Percentiles rank a stretch among this genome's conserved stretches.
These are phyloP conservation scores for Thereva nobilitata DNA, from an alignment of 2,888 invertebrate species.

Conservation along the genomic window DNA sequence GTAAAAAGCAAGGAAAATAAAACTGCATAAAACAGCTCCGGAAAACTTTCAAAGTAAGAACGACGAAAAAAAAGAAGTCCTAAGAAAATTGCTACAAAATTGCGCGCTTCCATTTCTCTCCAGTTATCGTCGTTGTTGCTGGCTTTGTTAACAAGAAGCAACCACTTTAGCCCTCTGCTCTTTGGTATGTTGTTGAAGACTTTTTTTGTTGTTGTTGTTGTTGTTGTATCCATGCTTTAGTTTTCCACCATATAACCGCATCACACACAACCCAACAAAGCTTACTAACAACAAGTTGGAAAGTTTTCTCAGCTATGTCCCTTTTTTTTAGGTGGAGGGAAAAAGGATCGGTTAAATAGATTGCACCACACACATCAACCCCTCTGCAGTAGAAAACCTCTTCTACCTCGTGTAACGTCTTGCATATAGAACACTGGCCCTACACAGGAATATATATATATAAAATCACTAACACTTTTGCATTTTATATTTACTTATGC, in stretches of 20 bases:
- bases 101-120: slow-evolving; percentile 17
- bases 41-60: slow-evolving; percentile 5
- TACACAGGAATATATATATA: too few species aligned
- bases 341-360: too few species aligned
- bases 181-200: slow-evolving; percentile 21
- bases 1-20: neutral
- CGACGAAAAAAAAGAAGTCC: slow-evolving; percentile 7
- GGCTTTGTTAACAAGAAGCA: slow-evolving; percentile 30
- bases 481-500: too few species aligned
- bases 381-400: too few species aligned
- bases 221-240: neutral
- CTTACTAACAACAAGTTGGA: too few species aligned
- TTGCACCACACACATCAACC: too few species aligned
- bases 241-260: neutral
- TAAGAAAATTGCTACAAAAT: slow-evolving; percentile 33
- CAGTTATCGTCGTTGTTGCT: neutral
- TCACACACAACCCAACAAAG: too few species aligned
- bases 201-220: slow-evolving; percentile 4
- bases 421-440: too few species aligned
- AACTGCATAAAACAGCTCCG: slow-evolving; percentile 1
- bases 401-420: too few species aligned
- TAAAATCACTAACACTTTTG: too few species aligned
- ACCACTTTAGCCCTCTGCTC: slow-evolving; percentile 32
- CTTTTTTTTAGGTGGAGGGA: too few species aligned
- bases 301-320: too few species aligned